These are phyloP conservation scores for Thymallus thymallus DNA, from an alignment of 2,113 vertebrate species.

Conservation along the genomic window DNA sequence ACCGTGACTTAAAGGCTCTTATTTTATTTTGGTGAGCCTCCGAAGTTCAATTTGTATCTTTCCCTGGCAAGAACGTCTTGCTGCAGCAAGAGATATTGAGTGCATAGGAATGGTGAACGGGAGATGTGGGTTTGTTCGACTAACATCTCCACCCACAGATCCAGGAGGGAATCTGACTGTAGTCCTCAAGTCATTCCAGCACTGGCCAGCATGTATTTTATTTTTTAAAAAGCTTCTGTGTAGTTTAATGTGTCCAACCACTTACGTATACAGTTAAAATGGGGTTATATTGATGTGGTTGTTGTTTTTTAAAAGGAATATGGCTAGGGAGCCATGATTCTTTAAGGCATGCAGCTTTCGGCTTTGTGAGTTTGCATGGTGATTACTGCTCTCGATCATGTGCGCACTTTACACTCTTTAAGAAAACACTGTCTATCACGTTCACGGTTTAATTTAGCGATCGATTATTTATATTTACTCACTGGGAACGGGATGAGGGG, in stretches of 20 bases:
- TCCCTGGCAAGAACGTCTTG: background rate
- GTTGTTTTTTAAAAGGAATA: slow-evolving; percentile 54
- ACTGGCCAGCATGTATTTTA: slow-evolving; percentile 61
- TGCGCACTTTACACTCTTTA: slow-evolving; percentile 50
- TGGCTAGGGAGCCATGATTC: slow-evolving; percentile 28
- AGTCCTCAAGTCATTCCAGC: slow-evolving; percentile 36
- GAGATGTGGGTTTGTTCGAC: slow-evolving; percentile 9
- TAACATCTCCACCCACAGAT: slow-evolving; percentile 4
- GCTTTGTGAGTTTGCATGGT: slow-evolving; percentile 78
- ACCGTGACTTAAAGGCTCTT: no score
- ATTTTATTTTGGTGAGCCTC: no score
- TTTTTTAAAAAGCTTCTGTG: slow-evolving; percentile 34
- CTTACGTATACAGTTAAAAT: slow-evolving; percentile 42
- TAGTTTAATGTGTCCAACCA: slow-evolving; percentile 41
- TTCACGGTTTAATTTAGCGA: slow-evolving; percentile 32
- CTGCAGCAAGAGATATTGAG: background rate
- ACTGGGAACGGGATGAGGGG: background rate
- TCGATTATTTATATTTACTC: slow-evolving; percentile 1
- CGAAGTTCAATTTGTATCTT: no score
- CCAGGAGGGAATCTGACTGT: slow-evolving; percentile 24
- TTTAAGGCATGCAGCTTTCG: slow-evolving; percentile 71
- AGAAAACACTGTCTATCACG: slow-evolving; percentile 25
- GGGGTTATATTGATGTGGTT: slow-evolving; percentile 49
- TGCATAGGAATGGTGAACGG: background rate
- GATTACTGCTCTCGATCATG: slow-evolving; percentile 54